These are phyloP conservation scores for Varecia variegata DNA, from an alignment of 2,797 vertebrate genomes.

Conservation along the genomic window DNA sequence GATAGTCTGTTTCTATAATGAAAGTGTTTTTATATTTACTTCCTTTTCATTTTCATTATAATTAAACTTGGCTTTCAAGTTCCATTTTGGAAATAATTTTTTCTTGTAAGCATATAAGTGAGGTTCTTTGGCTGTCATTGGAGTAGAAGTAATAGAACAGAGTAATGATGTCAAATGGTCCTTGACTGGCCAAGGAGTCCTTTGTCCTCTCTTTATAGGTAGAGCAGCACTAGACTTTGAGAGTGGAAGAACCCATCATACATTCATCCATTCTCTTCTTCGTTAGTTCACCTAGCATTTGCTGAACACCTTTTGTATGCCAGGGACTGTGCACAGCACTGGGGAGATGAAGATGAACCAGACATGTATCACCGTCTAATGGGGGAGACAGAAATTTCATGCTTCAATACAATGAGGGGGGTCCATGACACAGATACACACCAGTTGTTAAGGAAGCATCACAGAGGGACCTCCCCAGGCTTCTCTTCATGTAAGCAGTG, in stretches of 20 bases:
- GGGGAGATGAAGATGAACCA: neutral
- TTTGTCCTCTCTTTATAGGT: neutral
- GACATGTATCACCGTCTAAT: neutral
- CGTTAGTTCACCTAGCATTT: neutral
- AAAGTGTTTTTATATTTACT: neutral
- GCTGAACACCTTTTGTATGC: neutral
- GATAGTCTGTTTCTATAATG: neutral
- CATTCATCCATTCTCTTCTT: neutral
- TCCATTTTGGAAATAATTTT: constrained; percentile 15
- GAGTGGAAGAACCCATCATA: neutral
- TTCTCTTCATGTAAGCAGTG: neutral
- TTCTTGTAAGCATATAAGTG: neutral
- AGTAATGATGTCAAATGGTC: neutral
- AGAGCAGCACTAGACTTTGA: neutral
- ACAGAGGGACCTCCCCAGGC: neutral
- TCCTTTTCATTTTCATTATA: constrained; percentile 15
- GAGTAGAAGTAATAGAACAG: neutral
- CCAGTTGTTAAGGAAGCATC: neutral
- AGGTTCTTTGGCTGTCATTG: neutral
- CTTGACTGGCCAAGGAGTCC: neutral
- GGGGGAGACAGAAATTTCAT: neutral
- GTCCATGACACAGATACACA: neutral
- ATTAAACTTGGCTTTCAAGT: constrained; percentile 22
- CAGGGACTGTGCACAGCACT: neutral
- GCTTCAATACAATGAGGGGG: neutral